Percentiles rank a stretch among this genome's conserved stretches.
Conservation (phyloP, 2,888 invertebrate genomes). For the Caenorhabditis sp. region DNA sequence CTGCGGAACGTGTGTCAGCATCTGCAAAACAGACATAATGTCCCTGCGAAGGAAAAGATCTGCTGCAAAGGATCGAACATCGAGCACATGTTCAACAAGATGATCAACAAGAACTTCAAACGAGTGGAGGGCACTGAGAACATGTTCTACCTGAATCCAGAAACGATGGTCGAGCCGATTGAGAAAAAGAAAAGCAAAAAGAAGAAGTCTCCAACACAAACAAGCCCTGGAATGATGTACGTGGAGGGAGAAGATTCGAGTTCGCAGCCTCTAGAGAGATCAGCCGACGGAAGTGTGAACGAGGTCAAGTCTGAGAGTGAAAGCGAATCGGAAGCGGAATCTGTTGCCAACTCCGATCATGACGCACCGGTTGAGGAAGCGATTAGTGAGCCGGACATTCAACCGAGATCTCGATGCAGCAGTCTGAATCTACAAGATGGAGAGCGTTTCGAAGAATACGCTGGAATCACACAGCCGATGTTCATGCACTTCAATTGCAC, state of each 20-base stretch:
- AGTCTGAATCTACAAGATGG: neutral
- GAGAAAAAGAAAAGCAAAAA: constrained; percentile 1
- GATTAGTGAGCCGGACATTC: too few species aligned
- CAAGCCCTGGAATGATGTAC: constrained; percentile 44
- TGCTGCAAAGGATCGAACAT: constrained; percentile 57
- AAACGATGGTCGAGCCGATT: constrained; percentile 1
- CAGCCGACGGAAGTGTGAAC: neutral
- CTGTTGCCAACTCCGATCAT: neutral
- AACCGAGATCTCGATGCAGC: neutral
- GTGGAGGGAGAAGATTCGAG: constrained; percentile 1
- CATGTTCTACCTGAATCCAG: constrained; percentile 48
- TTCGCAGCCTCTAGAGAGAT: neutral
- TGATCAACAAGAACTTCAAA: constrained; percentile 40
- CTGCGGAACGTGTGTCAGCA: constrained; percentile 59
- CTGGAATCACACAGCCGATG: constrained; percentile 42
- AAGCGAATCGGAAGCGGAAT: neutral
- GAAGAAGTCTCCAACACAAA: constrained; percentile 1
- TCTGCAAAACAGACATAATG: neutral
- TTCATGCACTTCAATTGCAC: constrained; percentile 66
- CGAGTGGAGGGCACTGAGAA: constrained; percentile 40
- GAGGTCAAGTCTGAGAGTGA: neutral
- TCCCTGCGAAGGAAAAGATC: neutral
- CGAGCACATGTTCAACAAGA: constrained; percentile 49
- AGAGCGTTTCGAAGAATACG: constrained; percentile 27
- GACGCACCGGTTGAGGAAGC: too few species aligned